Evolutionary conservation across 2,113 vertebrate genomes (phyloP), one percentile per base, ranked within the genome.

Genomic region (Acanthochromis polyacanthus): DNA sequence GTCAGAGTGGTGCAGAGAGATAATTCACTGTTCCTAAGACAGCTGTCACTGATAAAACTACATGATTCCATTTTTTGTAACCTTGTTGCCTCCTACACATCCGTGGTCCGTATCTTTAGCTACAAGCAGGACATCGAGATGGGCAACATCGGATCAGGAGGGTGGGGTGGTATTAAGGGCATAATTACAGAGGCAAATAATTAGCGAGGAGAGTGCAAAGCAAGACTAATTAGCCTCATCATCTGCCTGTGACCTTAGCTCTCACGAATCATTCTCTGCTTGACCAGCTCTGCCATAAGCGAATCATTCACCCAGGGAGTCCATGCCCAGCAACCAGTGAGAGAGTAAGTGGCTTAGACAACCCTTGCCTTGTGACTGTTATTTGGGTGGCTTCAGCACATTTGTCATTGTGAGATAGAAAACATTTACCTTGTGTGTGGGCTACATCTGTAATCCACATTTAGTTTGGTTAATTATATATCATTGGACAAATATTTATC

Each of bases 221-320:
- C 71, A 90, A 91, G 89, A 86, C 89, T 87, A 89, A 93, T 91
- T 92, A 84, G 82, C 76, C 74, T 88, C 88, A 91, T 91, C 89
- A 85, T 89, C 84, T 73, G 88, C 60, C 55, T 76, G 75, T 86
- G 85, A 92, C 89, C 90, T 89, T 83, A 91, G 84, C 88, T 81
- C 82, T 83, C 4, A 45, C 56, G 23, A 90, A 81, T 88, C 73
- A 75, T 79, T 89, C 74, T 61, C 74, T 83, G 77, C 80, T 73
- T 72, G 85, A 90, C 84, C 91, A 81, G 81, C 50, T 51, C 60
- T 71, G 75, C 78, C 85, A 84, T 75, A 61, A 88, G 85, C 66
- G 17, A 88, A 86, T 90, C 84, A 81, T 81, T 90, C 82, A 86
- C 83, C 69, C 65, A 25, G 60, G 43, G 76, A 46, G 53, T 59